phyloP scores from a whole-genome alignment of 1,140 invertebrate genomes.

The Lepidurus packardi region DNA sequence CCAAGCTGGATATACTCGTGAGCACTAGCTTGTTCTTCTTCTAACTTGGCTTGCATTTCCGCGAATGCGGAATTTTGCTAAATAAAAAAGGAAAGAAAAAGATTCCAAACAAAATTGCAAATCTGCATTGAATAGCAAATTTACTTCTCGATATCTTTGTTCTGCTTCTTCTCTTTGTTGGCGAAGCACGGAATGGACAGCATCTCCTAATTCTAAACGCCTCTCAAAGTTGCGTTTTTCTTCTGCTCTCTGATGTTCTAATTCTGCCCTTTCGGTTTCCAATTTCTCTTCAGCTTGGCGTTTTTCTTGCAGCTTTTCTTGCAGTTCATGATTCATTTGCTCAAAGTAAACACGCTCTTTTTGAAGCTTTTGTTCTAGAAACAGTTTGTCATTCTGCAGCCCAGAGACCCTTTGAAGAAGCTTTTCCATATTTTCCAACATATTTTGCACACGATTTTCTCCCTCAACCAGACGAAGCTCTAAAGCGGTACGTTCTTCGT shows the following conservation, averaged over 20 bases:
- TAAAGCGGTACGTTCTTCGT: background rate
- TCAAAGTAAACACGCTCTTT: background rate
- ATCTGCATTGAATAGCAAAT: background rate
- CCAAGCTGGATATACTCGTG: background rate
- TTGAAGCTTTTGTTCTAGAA: background rate
- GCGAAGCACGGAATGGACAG: background rate
- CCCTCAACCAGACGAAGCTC: background rate
- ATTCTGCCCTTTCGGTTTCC: background rate
- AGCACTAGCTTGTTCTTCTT: background rate
- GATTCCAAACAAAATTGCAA: background rate
- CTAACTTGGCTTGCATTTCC: background rate
- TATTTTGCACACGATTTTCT: background rate
- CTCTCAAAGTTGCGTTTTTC: background rate
- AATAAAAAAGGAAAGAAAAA: background rate
- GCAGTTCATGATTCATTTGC: background rate
- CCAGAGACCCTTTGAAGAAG: background rate
- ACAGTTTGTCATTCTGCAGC: background rate
- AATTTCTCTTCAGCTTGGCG: background rate
- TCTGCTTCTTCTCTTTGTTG: background rate
- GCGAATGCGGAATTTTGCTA: background rate
- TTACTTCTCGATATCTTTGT: background rate
- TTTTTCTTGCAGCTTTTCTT: background rate
- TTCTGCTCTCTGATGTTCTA: background rate
- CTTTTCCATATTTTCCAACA: background rate
- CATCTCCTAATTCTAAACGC: background rate